Base-by-base conservation (phyloP, 2,113 vertebrate genomes). In the Emberiza fucata region DNA sequence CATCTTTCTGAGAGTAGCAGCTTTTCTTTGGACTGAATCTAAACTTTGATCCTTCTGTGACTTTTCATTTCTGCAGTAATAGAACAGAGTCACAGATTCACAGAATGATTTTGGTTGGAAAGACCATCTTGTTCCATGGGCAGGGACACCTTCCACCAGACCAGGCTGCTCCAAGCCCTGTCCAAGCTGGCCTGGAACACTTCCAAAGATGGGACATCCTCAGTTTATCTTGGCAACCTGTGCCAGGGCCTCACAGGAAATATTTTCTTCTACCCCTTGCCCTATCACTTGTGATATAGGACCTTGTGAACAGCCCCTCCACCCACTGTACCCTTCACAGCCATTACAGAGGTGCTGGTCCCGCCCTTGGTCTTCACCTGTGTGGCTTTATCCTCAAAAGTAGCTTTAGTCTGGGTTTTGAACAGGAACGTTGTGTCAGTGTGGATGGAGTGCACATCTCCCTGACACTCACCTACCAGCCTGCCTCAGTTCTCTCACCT, bases 61-160 rank as follows among this genome's bases (percentile, higher is more conserved):
- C 22, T 77, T 85, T 65, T 65, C 1, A 0, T 39, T 82, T 78
- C 69, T 70, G 37, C 45, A 68, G 4, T 14, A 12, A 24, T 4
- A 20, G 21, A 33, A 13, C 23, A 69, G 24, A 54, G 25, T 13
- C 21, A 17, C 1, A 23, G 37, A 77, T 16, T 19, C 54, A 27
- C 63, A 69, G 29, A 40, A 40, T 0, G 0, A 18, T 82, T 69
- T 82, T 7, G 21, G 31, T 56, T 54, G 47, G 47, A 69, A 48
- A 8, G 14, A 40, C 8, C 25, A 48, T 27, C 29, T 22, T 2
- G 16, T 40, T 47, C 45, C 78, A 53, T 0, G 1, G 9, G 23
- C 44, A 81, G 45, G 28, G 23, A 40, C 61, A 31, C 6, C 21
- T 61, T 8, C 14, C 63, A 42, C 40, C 20, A 22, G 9, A 22